Base-by-base conservation (phyloP, 2,888 invertebrate species). In the Agrochola lota region DNA sequence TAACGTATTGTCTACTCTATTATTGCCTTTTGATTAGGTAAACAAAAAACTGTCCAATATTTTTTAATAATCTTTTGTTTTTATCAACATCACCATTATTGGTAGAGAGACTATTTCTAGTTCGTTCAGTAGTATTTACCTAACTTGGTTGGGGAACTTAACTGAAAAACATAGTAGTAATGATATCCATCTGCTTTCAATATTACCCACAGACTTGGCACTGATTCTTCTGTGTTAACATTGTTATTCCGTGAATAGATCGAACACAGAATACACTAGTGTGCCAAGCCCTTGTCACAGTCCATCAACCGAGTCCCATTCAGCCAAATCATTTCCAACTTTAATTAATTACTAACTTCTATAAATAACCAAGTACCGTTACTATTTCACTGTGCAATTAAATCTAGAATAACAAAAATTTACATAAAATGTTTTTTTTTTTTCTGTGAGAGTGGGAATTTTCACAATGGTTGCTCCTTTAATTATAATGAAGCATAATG, bases 391-490 rank as follows among this genome's bases (percentile, higher is more conserved):
- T 73, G 72, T 75, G 88, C 88, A 91, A 87, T 90, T 90, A 90
- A 91, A 92, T 92, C 88, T 91, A 89, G 91, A 91, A 91, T 92
- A 92, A 90, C 91, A 87, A 89, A 90, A 90, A 93, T 93, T 93
- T 90, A 89, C 92, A 93, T 92, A 63, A 92, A 93, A 94, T 93
- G 92, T 89, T 77, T 88, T 93, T 92, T 93, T 94, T 91, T 83
- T 81, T 79, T 85, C 35, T 93, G 93, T 94, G 94, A 91, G 94
- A 94, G 90, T 93, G 94, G 90, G 94, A 94, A 94, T 91, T 90
- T 91, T 91, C 89, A 92, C 94, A 94, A 94, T 92, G 87, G 86
- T 88, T 93, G 89, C 90, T 93, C 91, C 91, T 94, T 92, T 92
- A 93, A 93, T 93, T 93, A 91, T 88, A 92, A 92, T 92, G 89